Percentiles rank a stretch among this genome's conserved stretches.
phyloP scores from a whole-genome alignment of 1,140 invertebrate species.

The Bilobella aurantiaca region DNA sequence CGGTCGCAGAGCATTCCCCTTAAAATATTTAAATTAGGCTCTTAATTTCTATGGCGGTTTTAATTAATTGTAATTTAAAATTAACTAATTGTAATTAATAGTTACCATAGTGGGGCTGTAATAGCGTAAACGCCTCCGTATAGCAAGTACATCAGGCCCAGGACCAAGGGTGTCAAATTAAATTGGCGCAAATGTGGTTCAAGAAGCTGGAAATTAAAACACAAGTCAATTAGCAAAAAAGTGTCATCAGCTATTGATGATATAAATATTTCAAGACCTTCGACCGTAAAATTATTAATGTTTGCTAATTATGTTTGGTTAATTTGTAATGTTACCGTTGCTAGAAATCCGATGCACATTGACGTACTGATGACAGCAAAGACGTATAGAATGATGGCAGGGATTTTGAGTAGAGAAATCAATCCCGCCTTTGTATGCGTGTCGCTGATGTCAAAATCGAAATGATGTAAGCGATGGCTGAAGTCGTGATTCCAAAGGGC shows the following conservation, averaged over 20 bases:
- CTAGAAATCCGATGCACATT: conserved; percentile 68
- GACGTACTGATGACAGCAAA: conserved; percentile 63
- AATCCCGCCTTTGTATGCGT: conserved; percentile 44
- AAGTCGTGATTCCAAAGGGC: conserved; percentile 2
- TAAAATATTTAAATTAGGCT: neutral
- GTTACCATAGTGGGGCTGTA: conserved; percentile 68
- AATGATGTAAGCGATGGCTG: neutral
- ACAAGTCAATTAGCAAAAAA: neutral
- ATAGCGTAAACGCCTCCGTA: conserved; percentile 74
- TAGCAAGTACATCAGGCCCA: conserved; percentile 77
- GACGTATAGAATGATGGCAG: conserved; percentile 56
- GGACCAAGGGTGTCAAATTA: conserved; percentile 56
- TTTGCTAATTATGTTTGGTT: too few relatives aligned
- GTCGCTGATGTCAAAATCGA: neutral
- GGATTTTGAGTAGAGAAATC: conserved; percentile 52
- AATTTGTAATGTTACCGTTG: too few relatives aligned
- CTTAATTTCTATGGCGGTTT: neutral
- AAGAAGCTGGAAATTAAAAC: conserved; percentile 37
- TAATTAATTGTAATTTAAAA: neutral
- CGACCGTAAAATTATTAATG: neutral
- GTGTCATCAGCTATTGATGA: too few relatives aligned
- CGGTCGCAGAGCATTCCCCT: conserved; percentile 62
- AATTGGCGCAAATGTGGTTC: conserved; percentile 72
- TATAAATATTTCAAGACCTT: too few relatives aligned
- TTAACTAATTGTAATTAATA: conserved; percentile 40